These are phyloP conservation scores for Gorsachius magnificus DNA, from an alignment of 2,797 vertebrate species.

Conservation along the genomic window DNA sequence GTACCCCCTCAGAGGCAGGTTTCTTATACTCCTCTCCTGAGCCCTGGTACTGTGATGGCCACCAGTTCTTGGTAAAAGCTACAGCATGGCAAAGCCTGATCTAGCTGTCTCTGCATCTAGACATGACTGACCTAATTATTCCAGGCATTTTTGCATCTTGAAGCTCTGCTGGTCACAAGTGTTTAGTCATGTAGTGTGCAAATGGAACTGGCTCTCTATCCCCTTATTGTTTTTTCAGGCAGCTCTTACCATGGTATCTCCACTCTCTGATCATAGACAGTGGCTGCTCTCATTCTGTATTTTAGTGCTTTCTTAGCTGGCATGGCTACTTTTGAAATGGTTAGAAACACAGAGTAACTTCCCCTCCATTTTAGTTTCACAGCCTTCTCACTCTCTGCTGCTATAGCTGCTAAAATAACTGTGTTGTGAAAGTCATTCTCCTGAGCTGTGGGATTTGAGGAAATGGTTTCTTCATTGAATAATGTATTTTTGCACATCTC, in stretches of 20 bases:
- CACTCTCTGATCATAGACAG: neutral
- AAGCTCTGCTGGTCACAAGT: constrained; percentile 14
- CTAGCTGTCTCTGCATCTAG: neutral
- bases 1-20: too few relatives aligned
- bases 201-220: neutral
- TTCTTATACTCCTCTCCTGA: neutral
- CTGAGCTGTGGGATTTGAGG: neutral
- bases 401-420: neutral
- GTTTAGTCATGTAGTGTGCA: neutral
- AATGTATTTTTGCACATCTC: neutral
- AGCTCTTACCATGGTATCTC: neutral
- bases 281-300: neutral
- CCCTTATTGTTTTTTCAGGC: neutral
- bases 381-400: neutral
- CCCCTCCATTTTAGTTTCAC: neutral
- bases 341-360: neutral
- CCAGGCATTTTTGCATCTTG: neutral
- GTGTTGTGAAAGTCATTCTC: neutral
- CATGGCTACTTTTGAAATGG: neutral
- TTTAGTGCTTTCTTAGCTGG: neutral
- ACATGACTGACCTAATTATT: constrained; percentile 25
- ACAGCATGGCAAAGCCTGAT: neutral
- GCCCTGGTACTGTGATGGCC: neutral
- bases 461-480: neutral
- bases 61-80: neutral